These are phyloP conservation scores for Scaptomyza hsui DNA, from an alignment of 1,140 invertebrate species.

Conservation along the genomic window DNA sequence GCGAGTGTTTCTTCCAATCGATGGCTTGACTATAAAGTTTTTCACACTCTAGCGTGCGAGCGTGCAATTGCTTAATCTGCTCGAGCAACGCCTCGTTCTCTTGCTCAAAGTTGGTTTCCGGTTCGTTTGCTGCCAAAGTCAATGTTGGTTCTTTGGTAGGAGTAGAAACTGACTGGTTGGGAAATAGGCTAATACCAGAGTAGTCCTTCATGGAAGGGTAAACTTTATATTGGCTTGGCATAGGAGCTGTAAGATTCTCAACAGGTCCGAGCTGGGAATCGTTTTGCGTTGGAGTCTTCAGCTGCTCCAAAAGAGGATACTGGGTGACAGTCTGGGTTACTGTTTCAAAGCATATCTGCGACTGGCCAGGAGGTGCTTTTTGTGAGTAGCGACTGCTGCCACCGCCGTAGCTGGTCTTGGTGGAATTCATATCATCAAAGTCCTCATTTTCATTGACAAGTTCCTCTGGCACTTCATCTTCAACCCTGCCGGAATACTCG, in stretches of 20 bases:
- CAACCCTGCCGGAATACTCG: slow-evolving; percentile 28
- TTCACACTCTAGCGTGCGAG: slow-evolving; percentile 15
- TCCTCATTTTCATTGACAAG: not conserved
- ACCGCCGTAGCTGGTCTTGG: not conserved
- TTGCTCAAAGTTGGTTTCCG: not conserved
- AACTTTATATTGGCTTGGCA: too few species aligned
- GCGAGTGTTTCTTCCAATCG: not conserved
- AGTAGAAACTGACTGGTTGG: too few species aligned
- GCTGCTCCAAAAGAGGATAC: too few species aligned
- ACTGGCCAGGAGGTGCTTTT: not conserved
- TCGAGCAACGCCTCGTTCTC: slow-evolving; percentile 27
- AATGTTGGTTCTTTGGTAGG: too few species aligned
- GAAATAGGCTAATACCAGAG: too few species aligned
- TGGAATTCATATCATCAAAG: slow-evolving; percentile 2
- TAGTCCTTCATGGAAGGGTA: too few species aligned
- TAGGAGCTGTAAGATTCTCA: too few species aligned
- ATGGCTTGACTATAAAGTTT: not conserved
- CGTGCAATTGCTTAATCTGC: slow-evolving; percentile 30
- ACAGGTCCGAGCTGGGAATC: too few species aligned
- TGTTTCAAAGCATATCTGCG: not conserved
- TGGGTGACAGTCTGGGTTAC: too few species aligned
- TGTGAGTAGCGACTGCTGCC: not conserved
- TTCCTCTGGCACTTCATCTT: not conserved
- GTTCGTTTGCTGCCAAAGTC: too few species aligned
- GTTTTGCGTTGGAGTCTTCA: too few species aligned